Base-by-base conservation (phyloP, 2,113 vertebrate species). In the Podarcis raffonei region DNA sequence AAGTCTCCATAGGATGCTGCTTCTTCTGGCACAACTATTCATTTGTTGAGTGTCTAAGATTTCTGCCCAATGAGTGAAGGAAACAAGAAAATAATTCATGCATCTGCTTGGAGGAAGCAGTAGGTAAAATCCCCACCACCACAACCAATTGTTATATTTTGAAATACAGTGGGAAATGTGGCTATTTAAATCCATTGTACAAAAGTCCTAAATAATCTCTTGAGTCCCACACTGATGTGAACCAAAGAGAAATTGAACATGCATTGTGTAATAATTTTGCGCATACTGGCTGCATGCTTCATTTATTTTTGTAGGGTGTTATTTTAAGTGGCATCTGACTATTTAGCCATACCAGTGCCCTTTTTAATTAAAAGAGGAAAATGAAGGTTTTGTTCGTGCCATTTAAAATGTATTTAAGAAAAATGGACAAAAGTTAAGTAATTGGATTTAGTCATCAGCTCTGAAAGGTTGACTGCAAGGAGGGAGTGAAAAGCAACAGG, bases 381-480 rank as follows among this genome's bases (percentile, higher is more conserved):
- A 84, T 72, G 82, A 80, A 84, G 82, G 48, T 84, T 72, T 87
- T 84, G 65, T 89, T 89, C 53, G n/a, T 80, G 88, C 82, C 75
- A 80, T 84, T 89, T 80, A 84, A 89, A 89, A 84, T 79, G 65
- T 78, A 84, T 89, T 89, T 89, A 84, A 89, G 82, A 89, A 79
- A 84, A 78, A 53, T 15, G 48, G 65, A 79, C 82, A 72, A 75
- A 81, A 87, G 78, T 82, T 74, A 87, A 87, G 86, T 87, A 87
- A 87, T 87, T 87, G 86, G 86, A 87, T 87, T 87, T 87, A 87
- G 86, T 87, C 79, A 87, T 87, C 86, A 87, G 30, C 86, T 87
- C 53, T 87, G 86, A 87, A 87, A 87, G 86, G 86, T 87, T 87
- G 86, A 87, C 68, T 72, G 79, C 68, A 81, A 81, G 59, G 53